These are phyloP conservation scores for Boulengerochromis microlepis DNA, from an alignment of 2,113 vertebrate genomes.

Conservation along the genomic window DNA sequence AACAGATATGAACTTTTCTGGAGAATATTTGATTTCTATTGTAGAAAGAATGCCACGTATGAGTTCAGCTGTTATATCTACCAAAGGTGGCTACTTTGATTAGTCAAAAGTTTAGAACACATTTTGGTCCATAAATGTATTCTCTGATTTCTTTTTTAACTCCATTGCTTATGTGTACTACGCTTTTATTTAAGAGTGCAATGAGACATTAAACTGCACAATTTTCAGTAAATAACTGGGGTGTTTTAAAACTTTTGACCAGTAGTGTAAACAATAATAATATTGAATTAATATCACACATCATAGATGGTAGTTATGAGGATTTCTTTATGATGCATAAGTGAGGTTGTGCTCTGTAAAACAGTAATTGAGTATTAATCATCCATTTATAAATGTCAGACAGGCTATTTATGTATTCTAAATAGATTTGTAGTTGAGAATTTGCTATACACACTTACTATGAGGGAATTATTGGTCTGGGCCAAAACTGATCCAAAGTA, in stretches of 20 bases:
- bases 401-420: fast-evolving
- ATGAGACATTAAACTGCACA: neutral
- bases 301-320: neutral
- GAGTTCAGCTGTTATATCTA: neutral
- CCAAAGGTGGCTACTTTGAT: neutral
- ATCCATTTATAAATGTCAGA: neutral
- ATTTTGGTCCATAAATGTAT: neutral
- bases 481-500: neutral
- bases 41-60: neutral
- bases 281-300: neutral
- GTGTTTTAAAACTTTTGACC: neutral
- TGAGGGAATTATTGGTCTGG: neutral
- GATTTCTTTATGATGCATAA: neutral
- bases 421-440: neutral
- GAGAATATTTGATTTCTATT: neutral
- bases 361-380: neutral
- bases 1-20: neutral
- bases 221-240: neutral
- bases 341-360: neutral
- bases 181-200: neutral
- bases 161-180: neutral
- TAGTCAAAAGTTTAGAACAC: neutral
- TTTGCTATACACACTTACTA: neutral
- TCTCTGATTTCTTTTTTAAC: neutral
- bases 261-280: neutral